Evolutionary conservation across 1,140 invertebrate species (phyloP).

Genomic region (Tetragonula clypearis): DNA sequence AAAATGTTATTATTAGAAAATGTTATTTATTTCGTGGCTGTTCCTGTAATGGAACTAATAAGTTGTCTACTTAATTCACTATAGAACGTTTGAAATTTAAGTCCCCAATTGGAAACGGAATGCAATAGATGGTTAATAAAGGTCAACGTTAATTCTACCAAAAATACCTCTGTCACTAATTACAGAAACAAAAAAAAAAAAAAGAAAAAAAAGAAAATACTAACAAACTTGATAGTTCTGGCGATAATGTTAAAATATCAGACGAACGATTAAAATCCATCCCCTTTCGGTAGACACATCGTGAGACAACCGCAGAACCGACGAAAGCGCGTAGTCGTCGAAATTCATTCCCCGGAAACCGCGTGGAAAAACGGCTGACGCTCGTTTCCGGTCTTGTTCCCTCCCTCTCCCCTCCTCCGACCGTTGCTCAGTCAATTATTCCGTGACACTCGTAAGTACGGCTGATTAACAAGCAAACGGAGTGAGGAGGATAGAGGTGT

Average conservation of each 20-base stretch:
- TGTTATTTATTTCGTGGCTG: too few species aligned
- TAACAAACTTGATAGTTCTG: neutral
- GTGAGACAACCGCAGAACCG: neutral
- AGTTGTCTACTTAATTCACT: too few species aligned
- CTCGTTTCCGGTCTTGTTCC: neutral
- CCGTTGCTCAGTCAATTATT: conserved; percentile 23
- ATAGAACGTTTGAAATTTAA: too few species aligned
- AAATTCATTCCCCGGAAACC: neutral
- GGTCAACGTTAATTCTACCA: neutral
- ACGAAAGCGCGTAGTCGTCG: conserved; percentile 1
- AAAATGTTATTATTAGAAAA: too few species aligned
- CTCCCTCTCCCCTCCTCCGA: neutral
- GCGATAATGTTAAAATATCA: neutral
- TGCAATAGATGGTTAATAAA: neutral
- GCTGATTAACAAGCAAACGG: neutral
- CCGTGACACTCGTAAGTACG: conserved; percentile 4
- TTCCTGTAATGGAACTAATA: too few species aligned
- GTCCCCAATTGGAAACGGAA: too few species aligned
- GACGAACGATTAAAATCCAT: neutral
- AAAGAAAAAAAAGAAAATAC: neutral
- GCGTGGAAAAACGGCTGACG: conserved; percentile 24
- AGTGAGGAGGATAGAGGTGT: neutral
- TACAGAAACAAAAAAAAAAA: neutral
- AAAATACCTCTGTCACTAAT: neutral
- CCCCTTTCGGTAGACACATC: neutral